Percentiles rank a stretch among this genome's conserved stretches.
Conservation (phyloP, 2,113 vertebrate species). For the Acrocephalus arundinaceus region DNA sequence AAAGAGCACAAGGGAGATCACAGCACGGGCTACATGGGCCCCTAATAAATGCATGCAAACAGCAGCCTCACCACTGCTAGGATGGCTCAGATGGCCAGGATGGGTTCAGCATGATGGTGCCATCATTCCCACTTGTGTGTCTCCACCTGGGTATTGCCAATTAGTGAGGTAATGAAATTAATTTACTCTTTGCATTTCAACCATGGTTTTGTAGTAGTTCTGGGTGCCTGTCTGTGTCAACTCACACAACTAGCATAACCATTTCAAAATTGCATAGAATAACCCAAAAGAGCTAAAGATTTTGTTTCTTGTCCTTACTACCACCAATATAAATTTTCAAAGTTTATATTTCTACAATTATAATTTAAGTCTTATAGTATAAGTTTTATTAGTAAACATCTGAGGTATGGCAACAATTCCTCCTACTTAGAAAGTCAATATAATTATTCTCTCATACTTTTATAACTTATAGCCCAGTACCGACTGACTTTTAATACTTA, state of each 20-base stretch:
- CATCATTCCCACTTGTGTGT: not conserved
- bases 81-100: not conserved
- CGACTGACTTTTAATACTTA: not conserved
- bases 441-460: not conserved
- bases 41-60: not conserved
- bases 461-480: not conserved
- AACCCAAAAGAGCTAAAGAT: not conserved
- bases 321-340: not conserved
- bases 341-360: not conserved
- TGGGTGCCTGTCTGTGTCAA: not conserved
- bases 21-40: rapidly evolving
- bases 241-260: not conserved
- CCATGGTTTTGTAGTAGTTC: not conserved
- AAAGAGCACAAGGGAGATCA: not conserved
- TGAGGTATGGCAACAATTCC: not conserved
- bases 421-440: not conserved
- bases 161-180: not conserved
- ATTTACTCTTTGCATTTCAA: not conserved
- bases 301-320: not conserved
- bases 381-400: not conserved
- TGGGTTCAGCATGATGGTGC: not conserved
- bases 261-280: not conserved
- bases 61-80: not conserved
- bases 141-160: not conserved
- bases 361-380: not conserved